Base-by-base conservation (phyloP, 2,888 invertebrate genomes). In the Sinotaia quadrata region DNA sequence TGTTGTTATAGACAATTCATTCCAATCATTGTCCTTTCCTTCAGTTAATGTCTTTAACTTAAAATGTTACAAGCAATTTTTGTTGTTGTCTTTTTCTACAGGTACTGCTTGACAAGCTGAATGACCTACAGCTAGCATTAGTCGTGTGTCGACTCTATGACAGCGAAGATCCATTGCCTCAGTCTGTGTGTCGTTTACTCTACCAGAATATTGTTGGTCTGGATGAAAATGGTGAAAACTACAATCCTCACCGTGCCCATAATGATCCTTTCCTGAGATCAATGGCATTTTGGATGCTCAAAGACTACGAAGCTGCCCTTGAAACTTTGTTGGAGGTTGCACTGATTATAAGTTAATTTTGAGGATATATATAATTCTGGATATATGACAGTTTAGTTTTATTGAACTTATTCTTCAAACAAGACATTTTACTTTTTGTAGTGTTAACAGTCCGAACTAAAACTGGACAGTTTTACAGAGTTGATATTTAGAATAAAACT, bases 221-320 rank as follows among this genome's bases (percentile, higher is more conserved):
- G 69, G 80, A 82, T 58, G 75, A 72, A 12, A 69, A 63, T 56
- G 91, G 91, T 1, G 92, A 91, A n/a, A 92, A 93, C 81, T 91
- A 93, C 75, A 93, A 94, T 79, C 85, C 93, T 33, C 68, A 71
- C 54, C 75, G 74, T 49, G 76, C 78, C 8, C 79, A 84, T 68
- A 77, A 85, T 0, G 98, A 99, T 90, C 98, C 99, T 0, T 99
- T 99, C 89, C 90, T 98, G 24, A 92, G 99, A 3, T 98, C 98
- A 4, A 99, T 99, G 95, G 95, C 98, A 0, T 91, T 96, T 51
- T 99, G 99, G 99, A 93, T 95, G 76, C 89, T 99, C 62, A 96
- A 96, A 86, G 96, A 96, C 74, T 94, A 97, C 85, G 93, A 94
- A 24, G 92, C 92, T 2, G 94, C 97, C 34, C 78, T 86, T 21